Evolutionary conservation across 1,140 invertebrate genomes (phyloP), one percentile per base, ranked within the genome.

Genomic region (Aphelinus atriplicis): DNA sequence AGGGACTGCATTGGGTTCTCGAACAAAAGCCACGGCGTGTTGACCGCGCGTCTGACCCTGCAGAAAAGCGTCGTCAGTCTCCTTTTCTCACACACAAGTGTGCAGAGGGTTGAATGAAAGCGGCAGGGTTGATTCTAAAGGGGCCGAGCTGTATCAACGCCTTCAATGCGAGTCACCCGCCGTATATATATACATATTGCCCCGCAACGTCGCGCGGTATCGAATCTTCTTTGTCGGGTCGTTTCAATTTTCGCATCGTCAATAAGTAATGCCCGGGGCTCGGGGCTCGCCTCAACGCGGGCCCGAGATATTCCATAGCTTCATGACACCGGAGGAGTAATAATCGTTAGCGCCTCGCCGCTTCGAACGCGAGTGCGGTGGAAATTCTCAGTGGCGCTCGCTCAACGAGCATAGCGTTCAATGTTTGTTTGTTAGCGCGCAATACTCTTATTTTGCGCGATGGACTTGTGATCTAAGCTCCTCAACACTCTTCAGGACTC

Each of bases 41-140:
- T 82, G 82, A 82, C 79, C 80, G 73, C 80, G 73, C 74, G 80
- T 82, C 81, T 79, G 77, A 78, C 77, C 73, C 74, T 79, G 80
- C 79, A 80, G 78, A 82, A 81, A 79, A 73, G 26, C 26, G 47
- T 1, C 43, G 3, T 65, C 4, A 48, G 26, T 60, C 9, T 60
- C 45, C 58, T 43, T 43, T 1, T 6, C 42, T 26, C 58, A 60
- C 26, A 43, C 26, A 7, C 26, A 58, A 43, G 10, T 65, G 63
- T 51, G 51, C 42, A 43, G 46, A 43, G 63, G n/a, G n/a, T 65
- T 65, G 63, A 10, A 47, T 26, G 26, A 26, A 26, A 26, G 26
- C 26, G 26, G 26, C 26, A 26, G 26, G 26, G 26, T 26, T 26
- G 26, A 26, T 26, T 26, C 26, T 26, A 26, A 26, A 26, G 26